Evolutionary conservation across 1,140 invertebrate genomes (phyloP), one percentile per base, ranked within the genome.

Genomic region (Drosophila albomicans): DNA sequence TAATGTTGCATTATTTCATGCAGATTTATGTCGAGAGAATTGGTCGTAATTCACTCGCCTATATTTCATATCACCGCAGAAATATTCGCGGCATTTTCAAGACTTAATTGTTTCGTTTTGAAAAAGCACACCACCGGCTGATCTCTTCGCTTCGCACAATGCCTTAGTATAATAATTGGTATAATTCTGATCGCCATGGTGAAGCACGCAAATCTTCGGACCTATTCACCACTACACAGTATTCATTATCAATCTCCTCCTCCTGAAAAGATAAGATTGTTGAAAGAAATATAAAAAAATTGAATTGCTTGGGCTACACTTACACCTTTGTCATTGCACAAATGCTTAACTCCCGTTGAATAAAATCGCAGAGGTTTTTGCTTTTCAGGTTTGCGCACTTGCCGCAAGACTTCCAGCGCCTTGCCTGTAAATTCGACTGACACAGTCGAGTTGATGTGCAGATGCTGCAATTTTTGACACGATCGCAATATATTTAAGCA

Each of bases 101-200:
- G 67, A 71, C 80, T 82, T 73, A 82, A 79, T 76, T 82, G 59
- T 65, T 84, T 63, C 69, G 69, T 75, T 66, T 78, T 79, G 72
- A 82, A 76, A 62, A 73, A 79, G 20, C 38, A n/a, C 4, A 6
- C 20, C 20, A 20, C 20, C 20, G 20, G 3, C 16, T 59, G 52
- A 81, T 77, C 43, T 72, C 20, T 20, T 20, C 20, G 20, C 20
- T 25, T 25, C 20, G 20, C 20, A 25, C 20, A 25, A 25, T 25
- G 20, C 20, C 20, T 25, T 25, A 25, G 3, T 15, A 15, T 15
- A 15, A 15, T 15, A 15, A 15, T 3, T 25, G 20, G 20, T 25
- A 25, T 25, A 25, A 25, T 4, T 25, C 20, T 25, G 20, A 25
- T 25, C 20, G 20, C 20, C 20, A 25, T 25, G 20, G 20, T 25